Conservation (phyloP, 1,140 invertebrate genomes). For the Physella acuta region DNA sequence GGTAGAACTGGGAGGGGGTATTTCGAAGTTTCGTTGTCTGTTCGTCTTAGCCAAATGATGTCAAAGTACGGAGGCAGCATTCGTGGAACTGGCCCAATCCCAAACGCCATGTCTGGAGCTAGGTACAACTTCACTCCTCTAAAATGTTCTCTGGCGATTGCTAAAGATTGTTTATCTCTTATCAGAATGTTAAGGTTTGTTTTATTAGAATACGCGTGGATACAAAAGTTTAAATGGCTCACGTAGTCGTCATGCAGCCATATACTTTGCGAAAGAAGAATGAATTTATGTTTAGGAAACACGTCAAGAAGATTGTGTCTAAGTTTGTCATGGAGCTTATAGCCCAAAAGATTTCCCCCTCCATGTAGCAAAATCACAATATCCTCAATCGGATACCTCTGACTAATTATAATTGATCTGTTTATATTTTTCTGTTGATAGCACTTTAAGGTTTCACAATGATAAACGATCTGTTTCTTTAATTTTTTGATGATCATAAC, state of each 20-base stretch:
- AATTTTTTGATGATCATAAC: constrained; percentile 21
- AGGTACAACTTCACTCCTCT: constrained; percentile 20
- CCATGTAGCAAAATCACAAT: constrained; percentile 33
- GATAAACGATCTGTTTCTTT: constrained; percentile 27
- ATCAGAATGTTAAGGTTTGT: constrained; percentile 32
- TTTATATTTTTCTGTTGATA: neutral
- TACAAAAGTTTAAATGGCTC: neutral
- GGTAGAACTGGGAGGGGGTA: constrained; percentile 22
- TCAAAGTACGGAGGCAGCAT: constrained; percentile 25
- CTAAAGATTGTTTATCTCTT: constrained; percentile 31
- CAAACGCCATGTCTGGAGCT: constrained; percentile 35
- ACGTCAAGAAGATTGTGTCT: constrained; percentile 1
- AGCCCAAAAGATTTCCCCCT: constrained; percentile 36
- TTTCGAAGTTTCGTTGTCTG: constrained; percentile 19
- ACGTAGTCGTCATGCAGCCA: constrained; percentile 1
- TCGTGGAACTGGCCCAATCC: constrained; percentile 22
- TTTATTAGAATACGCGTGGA: constrained; percentile 24
- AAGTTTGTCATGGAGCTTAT: constrained; percentile 6
- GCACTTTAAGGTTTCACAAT: constrained; percentile 20
- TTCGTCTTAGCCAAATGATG: constrained; percentile 29
- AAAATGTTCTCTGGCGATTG: constrained; percentile 25
- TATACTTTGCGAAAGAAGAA: constrained; percentile 35
- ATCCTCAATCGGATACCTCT: constrained; percentile 12
- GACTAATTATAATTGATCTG: neutral
- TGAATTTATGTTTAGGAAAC: constrained; percentile 25